Evolutionary conservation across 1,140 invertebrate genomes (phyloP).

Genomic region (Mamestra configurata): DNA sequence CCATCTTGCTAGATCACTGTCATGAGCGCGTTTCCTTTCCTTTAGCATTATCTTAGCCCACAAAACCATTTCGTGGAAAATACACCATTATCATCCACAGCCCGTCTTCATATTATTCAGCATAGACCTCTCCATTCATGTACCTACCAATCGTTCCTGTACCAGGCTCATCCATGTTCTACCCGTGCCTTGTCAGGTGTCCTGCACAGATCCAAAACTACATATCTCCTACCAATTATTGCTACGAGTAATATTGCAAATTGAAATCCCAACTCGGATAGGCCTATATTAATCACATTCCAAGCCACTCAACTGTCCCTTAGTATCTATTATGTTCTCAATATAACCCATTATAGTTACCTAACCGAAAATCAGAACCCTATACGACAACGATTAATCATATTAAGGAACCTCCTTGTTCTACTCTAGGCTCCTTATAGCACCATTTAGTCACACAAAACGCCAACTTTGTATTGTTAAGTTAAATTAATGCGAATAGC

Average conservation of each 20-base stretch:
- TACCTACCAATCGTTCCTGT: too few relatives aligned
- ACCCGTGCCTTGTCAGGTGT: too few relatives aligned
- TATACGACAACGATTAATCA: constrained; percentile 52
- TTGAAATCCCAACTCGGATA: not conserved
- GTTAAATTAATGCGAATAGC: constrained; percentile 69
- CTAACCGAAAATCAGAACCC: constrained; percentile 1
- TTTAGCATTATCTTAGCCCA: too few relatives aligned
- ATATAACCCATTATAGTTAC: constrained; percentile 47
- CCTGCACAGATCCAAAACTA: too few relatives aligned
- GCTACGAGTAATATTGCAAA: not conserved
- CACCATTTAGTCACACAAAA: constrained; percentile 50
- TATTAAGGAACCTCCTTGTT: constrained; percentile 29
- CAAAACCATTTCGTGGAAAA: too few relatives aligned
- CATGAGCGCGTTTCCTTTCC: too few relatives aligned
- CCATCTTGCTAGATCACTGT: too few relatives aligned
- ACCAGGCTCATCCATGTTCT: too few relatives aligned
- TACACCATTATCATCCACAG: too few relatives aligned
- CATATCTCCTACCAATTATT: not conserved
- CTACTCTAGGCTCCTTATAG: constrained; percentile 25
- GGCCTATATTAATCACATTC: constrained; percentile 15
- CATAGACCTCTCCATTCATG: too few relatives aligned
- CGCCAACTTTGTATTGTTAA: constrained; percentile 62
- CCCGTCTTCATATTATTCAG: too few relatives aligned
- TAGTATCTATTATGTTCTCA: constrained; percentile 33
- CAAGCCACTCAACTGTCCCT: not conserved